Base-by-base conservation (phyloP, 37 sponge, comb jelly and placozoan genomes). In the Crambe crambe region DNA sequence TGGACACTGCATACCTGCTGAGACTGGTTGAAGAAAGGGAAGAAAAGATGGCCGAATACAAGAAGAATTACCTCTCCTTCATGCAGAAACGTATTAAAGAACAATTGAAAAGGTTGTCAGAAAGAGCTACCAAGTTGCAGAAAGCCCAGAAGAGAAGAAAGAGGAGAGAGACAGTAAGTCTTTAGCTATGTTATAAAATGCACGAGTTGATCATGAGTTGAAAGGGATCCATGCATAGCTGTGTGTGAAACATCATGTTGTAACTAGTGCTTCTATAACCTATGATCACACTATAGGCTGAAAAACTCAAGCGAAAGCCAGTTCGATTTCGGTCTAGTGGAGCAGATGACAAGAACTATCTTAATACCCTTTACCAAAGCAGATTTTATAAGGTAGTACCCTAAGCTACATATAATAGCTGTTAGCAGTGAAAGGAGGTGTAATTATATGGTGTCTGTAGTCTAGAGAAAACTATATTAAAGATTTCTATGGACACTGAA, bases 381-480 rank as follows among this genome's bases (percentile, higher is more conserved):
- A 36, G 32, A 21, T 74, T 83, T 58, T 83, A 83, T 57, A 23
- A 83, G 83, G 83, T 83, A 44, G 0, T 21, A 4, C 3, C 6
- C 47, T 54, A 31, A 8, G 37, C 5, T 20, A 21, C 8, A 27
- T 37, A 2, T 41, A 2, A 9, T 18, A 30, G 39, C 37, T 2
- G 23, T 56, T 4, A 37, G 3, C 9, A 68, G 10, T 21, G 9
- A 21, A 34, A 5, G 6, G 68, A 5, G 2, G 30, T 68, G 39
- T 5, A 10, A 68, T 68, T 68, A 34, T 35, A 35, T 21, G 39
- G 8, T 8, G 10, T 9, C 38, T 5, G 21, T 68, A 20, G 9
- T 47, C 6, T 47, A 12, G 12, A 15, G 51, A 12, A 47, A 12
- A 6, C 51, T 47, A 6, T 47, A 47, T 47, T 47, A 6, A 6